Evolutionary conservation across 2,888 invertebrate genomes (phyloP).

Genomic region (Thereva unica): DNA sequence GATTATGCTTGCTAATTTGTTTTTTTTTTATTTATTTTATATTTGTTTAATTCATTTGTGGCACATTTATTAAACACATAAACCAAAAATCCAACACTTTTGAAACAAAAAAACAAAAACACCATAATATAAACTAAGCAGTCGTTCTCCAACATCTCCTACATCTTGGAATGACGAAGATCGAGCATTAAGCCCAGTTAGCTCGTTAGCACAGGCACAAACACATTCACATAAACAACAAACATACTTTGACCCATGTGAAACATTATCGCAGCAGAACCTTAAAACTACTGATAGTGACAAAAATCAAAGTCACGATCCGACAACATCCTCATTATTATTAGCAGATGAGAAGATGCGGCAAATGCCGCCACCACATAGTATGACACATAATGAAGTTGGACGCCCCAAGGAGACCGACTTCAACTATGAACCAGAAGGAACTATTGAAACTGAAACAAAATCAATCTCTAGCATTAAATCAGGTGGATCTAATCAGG

Average conservation of each 20-base stretch:
- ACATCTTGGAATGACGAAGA: slow-evolving; percentile 58
- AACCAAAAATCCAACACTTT: slow-evolving; percentile 1
- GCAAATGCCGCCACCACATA: not conserved
- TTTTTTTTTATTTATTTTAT: not conserved
- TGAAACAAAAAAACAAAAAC: not conserved
- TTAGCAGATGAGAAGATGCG: too few species aligned
- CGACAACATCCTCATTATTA: too few species aligned
- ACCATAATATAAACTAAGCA: slow-evolving; percentile 45
- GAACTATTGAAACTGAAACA: slow-evolving; percentile 88
- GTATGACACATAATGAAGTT: slow-evolving; percentile 33
- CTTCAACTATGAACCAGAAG: slow-evolving; percentile 84
- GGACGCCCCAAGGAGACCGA: slow-evolving; percentile 64
- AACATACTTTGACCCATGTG: slow-evolving; percentile 37
- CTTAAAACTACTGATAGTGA: slow-evolving; percentile 52
- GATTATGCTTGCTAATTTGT: not conserved
- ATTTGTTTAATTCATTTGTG: slow-evolving; percentile 3
- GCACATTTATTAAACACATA: slow-evolving; percentile 10
- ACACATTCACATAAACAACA: slow-evolving; percentile 34
- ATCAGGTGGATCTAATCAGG: slow-evolving; percentile 77
- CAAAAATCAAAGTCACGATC: slow-evolving; percentile 35
- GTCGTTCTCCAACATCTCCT: slow-evolving; percentile 57
- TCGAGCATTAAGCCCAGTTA: slow-evolving; percentile 54
- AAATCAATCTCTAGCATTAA: slow-evolving; percentile 84
- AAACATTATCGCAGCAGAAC: slow-evolving; percentile 45
- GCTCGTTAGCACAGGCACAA: slow-evolving; percentile 42